Conservation (phyloP, 2,113 vertebrate species). For the Heterocephalus glaber region DNA sequence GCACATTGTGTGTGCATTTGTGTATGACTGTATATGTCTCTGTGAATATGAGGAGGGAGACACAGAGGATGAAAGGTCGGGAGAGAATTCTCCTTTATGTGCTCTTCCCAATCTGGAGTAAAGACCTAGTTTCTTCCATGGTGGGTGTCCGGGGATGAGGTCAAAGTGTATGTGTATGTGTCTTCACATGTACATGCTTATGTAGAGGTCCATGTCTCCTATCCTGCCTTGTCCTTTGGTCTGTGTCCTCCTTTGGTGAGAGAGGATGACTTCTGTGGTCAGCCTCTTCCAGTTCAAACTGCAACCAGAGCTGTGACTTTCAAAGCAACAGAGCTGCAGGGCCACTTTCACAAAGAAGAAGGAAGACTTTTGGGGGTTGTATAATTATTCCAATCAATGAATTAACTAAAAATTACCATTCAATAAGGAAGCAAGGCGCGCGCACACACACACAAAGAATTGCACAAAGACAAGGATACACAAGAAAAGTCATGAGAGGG, state of each 20-base stretch:
- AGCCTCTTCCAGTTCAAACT: not conserved
- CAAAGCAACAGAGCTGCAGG: not conserved
- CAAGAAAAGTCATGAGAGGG: not conserved
- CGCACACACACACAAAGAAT: too few species aligned
- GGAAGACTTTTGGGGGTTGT: not conserved
- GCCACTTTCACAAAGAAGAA: constrained; percentile 28
- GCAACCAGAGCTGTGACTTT: not conserved
- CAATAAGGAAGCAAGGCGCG: not conserved
- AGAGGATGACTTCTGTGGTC: not conserved
- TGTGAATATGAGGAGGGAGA: not conserved
- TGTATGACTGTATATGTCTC: accelerated
- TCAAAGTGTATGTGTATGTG: accelerated
- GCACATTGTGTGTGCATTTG: accelerated
- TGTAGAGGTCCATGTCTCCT: not conserved
- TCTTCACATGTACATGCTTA: not conserved
- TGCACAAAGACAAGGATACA: not conserved
- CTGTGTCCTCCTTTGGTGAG: not conserved
- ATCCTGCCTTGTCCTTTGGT: not conserved
- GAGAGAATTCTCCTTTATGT: not conserved
- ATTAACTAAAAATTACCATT: constrained; percentile 46
- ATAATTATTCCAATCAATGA: not conserved
- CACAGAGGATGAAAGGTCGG: not conserved
- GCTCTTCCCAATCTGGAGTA: not conserved
- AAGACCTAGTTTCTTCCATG: not conserved
- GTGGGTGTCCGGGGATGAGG: not conserved